Percentiles rank a stretch among this genome's conserved stretches.
Conservation (phyloP, 1,140 invertebrate species). For the Macrocentrus cingulum region DNA sequence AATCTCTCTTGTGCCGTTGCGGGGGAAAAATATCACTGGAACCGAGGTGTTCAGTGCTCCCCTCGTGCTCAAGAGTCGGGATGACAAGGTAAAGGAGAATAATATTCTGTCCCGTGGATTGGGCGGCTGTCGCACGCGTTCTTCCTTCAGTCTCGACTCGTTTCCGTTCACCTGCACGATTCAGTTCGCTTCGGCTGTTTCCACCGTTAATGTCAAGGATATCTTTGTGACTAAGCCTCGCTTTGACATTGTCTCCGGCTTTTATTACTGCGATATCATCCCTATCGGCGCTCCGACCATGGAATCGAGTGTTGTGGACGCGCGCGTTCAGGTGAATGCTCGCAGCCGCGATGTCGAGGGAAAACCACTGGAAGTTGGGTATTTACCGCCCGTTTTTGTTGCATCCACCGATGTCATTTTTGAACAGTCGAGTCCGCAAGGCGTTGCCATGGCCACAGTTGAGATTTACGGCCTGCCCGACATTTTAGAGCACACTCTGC, state of each 20-base stretch:
- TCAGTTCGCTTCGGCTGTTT: constrained; percentile 43
- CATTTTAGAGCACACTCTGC: constrained; percentile 47
- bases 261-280: constrained; percentile 57
- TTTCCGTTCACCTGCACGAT: constrained; percentile 56
- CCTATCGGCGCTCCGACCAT: constrained; percentile 49
- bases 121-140: constrained; percentile 50
- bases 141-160: constrained; percentile 45
- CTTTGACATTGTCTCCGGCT: constrained; percentile 56
- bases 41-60: constrained; percentile 52
- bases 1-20: constrained; percentile 46
- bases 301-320: constrained; percentile 46
- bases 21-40: constrained; percentile 53
- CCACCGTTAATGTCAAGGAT: constrained; percentile 47
- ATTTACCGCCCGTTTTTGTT: constrained; percentile 51
- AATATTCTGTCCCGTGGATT: constrained; percentile 54
- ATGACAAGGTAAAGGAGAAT: constrained; percentile 53
- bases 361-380: constrained; percentile 46
- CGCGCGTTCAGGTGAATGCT: constrained; percentile 45
- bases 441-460: constrained; percentile 39
- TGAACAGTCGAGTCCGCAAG: constrained; percentile 35
- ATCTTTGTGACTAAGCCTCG: constrained; percentile 55
- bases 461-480: constrained; percentile 49
- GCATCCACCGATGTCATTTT: constrained; percentile 52
- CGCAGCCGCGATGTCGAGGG: constrained; percentile 52
- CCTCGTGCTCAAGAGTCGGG: constrained; percentile 50